phyloP scores from a whole-genome alignment of 2,888 invertebrate species.

The Erebia epiphron region DNA sequence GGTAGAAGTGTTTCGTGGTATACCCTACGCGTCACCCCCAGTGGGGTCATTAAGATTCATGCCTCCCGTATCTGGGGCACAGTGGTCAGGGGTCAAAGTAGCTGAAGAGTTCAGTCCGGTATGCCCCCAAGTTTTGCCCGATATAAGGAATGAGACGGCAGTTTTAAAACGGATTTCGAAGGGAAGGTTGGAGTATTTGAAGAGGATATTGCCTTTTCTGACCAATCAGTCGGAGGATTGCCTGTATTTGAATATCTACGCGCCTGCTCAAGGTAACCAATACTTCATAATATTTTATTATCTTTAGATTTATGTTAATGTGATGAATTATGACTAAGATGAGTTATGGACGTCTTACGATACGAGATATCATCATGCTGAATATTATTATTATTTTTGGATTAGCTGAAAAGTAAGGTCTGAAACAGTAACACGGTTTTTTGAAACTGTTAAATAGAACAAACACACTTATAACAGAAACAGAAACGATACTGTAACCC shows the following conservation, averaged over 20 bases:
- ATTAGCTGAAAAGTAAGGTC: no score
- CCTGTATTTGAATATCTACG: slow-evolving; percentile 97
- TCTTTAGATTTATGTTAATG: no score
- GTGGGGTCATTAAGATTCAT: slow-evolving; percentile 95
- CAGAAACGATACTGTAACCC: no score
- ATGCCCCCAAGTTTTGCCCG: slow-evolving; percentile 95
- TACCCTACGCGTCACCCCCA: slow-evolving; percentile 97
- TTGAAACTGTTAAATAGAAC: no score
- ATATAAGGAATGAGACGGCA: slow-evolving; percentile 92
- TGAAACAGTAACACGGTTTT: no score
- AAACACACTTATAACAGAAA: no score
- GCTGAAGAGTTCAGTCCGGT: slow-evolving; percentile 95
- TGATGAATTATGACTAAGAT: no score
- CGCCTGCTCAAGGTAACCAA: slow-evolving; percentile 94
- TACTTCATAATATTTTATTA: background rate
- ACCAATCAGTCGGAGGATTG: slow-evolving; percentile 98
- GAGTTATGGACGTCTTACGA: no score
- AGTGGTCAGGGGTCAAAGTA: slow-evolving; percentile 95
- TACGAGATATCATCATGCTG: no score
- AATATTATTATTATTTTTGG: no score
- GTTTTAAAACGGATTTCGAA: slow-evolving; percentile 93
- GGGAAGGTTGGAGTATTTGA: slow-evolving; percentile 94
- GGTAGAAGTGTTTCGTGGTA: slow-evolving; percentile 96
- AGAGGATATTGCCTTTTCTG: slow-evolving; percentile 92
- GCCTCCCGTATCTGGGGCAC: slow-evolving; percentile 96